phyloP scores from a whole-genome alignment of 2,888 invertebrate genomes.

The Eupithecia insigniata region DNA sequence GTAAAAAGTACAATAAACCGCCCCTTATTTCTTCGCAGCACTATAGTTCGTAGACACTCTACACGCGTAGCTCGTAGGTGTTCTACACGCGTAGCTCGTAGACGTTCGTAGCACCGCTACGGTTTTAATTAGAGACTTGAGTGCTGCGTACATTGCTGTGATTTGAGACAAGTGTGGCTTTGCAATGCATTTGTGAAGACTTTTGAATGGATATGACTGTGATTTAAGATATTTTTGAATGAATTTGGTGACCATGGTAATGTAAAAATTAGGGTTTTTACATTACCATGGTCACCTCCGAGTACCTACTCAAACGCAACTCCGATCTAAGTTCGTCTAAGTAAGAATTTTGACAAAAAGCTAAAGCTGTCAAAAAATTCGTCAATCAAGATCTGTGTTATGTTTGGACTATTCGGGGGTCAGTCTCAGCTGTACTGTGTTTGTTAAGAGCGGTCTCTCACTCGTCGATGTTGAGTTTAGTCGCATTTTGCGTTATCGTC shows the following conservation, averaged over 20 bases:
- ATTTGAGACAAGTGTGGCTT: neutral
- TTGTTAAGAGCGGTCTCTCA: neutral
- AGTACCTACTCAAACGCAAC: too few relatives aligned
- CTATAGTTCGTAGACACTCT: neutral
- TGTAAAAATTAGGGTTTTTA: neutral
- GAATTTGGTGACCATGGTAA: too few relatives aligned
- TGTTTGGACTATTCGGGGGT: too few relatives aligned
- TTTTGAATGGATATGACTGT: neutral
- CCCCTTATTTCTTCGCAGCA: neutral
- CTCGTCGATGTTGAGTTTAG: neutral
- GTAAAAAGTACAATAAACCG: neutral
- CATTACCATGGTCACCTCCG: too few relatives aligned
- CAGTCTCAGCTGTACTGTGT: neutral
- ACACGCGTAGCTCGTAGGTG: constrained; percentile 26
- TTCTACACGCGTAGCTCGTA: constrained; percentile 25
- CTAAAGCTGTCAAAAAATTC: too few relatives aligned
- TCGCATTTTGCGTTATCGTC: neutral
- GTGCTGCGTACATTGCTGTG: constrained; percentile 8
- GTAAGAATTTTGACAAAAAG: too few relatives aligned
- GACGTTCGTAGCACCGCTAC: constrained; percentile 26
- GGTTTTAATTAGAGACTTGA: constrained; percentile 22
- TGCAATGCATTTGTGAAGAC: neutral
- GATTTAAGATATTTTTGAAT: neutral
- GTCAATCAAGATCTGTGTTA: too few relatives aligned
- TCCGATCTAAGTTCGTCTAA: too few relatives aligned